phyloP scores from a whole-genome alignment of 2,888 invertebrate genomes.

The Cremastinae sp. region DNA sequence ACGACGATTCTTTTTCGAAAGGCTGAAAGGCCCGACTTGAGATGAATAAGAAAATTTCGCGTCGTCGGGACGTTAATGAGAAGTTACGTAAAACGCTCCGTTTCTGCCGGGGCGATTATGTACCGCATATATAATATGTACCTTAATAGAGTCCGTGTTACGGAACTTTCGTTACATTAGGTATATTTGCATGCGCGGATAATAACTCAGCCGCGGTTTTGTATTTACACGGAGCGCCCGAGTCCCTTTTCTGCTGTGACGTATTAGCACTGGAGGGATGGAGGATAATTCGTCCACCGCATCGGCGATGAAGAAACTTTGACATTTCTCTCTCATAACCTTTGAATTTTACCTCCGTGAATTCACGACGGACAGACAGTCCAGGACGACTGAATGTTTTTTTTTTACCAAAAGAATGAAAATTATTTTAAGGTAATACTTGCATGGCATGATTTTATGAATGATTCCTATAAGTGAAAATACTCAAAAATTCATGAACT shows the following conservation, averaged over 20 bases:
- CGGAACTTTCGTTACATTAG: slow-evolving; percentile 17
- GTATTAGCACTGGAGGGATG: background rate
- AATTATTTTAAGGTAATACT: no score
- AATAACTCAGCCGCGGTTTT: background rate
- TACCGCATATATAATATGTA: background rate
- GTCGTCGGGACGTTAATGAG: slow-evolving; percentile 19
- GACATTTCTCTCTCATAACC: slow-evolving; percentile 47
- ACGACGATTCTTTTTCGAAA: background rate
- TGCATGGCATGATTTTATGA: no score
- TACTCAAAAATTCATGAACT: no score
- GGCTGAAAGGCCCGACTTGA: background rate
- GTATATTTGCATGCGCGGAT: slow-evolving; percentile 21
- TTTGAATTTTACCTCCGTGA: background rate
- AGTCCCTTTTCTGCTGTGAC: background rate
- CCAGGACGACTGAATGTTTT: no score
- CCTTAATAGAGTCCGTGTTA: background rate
- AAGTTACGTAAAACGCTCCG: background rate
- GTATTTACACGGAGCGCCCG: slow-evolving; percentile 5
- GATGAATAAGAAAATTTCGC: background rate
- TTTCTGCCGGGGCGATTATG: background rate
- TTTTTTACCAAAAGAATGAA: no score
- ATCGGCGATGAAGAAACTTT: slow-evolving; percentile 56
- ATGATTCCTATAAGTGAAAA: no score
- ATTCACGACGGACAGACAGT: no score
- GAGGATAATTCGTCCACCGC: slow-evolving; percentile 20